Evolutionary conservation across 2,797 vertebrate genomes (phyloP), one percentile per base, ranked within the genome.

Genomic region (Micropoecilia bifurca): DNA sequence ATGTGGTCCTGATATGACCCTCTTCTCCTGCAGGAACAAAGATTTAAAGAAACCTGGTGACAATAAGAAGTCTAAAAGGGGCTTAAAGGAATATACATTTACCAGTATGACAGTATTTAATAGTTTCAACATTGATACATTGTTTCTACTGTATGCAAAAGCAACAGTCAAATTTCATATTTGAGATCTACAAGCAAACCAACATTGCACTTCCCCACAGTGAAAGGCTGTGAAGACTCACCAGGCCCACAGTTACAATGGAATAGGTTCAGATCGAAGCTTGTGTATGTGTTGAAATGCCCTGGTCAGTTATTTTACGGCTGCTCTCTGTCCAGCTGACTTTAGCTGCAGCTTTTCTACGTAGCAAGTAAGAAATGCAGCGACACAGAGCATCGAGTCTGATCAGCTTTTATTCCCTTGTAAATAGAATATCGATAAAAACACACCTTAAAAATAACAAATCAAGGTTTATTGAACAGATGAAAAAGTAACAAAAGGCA

Each of bases 351-450:
- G 13, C 25, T 63, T 2, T 18, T 63, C 5, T 36, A 39, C 12
- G n/a, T 14, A 30, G 20, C 14, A 10, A 50, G 75, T 50, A 78
- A 1, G 18, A 73, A 82, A 85, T 6, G 87, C 12, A 83, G n/a
- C 1, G 63, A 86, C 86, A 80, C 82, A 25, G 73, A 0, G 39
- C 20, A 1, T 89, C 47, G 83, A 81, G 53, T 87, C 78, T 74
- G 93, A 95, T 95, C 96, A 95, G 96, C 96, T 96, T 99, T 97
- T 98, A 98, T 98, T 99, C 97, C 96, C 96, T 97, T 98, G 95
- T 97, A 97, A 97, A 96, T 98, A 98, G 97, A 98, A 97, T 97
- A 97, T 97, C 96, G 97, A 98, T 98, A 98, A 98, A 98, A 99
- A 98, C 97, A 97, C 97, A 97, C 97, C 96, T 97, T 97, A 96